phyloP scores from a whole-genome alignment of 2,888 invertebrate genomes.

The Stenolophus ochropezus region DNA sequence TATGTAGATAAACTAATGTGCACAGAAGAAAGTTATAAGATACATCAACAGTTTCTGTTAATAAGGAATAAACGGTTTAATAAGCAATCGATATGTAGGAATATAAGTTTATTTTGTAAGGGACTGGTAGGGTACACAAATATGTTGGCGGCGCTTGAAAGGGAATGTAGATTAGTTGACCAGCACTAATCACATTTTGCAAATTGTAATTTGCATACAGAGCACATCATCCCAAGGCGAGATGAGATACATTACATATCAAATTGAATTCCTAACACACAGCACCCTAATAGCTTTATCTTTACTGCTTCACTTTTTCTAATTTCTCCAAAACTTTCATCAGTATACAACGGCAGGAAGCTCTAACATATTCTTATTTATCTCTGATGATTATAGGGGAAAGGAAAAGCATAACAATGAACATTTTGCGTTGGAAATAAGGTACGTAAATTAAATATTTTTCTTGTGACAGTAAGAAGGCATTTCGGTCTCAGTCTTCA shows the following conservation, averaged over 20 bases:
- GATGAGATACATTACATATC: conserved; percentile 9
- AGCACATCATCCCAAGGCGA: neutral
- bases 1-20: conserved; percentile 33
- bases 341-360: no score
- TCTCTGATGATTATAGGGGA: no score
- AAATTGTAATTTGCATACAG: conserved; percentile 27
- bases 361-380: no score
- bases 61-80: neutral
- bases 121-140: neutral
- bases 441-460: neutral
- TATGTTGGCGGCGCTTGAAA: neutral
- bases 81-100: neutral
- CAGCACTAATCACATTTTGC: conserved; percentile 9
- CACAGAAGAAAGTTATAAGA: neutral
- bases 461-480: neutral
- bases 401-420: neutral
- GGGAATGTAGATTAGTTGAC: conserved; percentile 15
- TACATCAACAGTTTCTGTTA: conserved; percentile 6
- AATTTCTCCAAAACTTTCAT: no score
- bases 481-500: neutral
- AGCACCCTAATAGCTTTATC: neutral
- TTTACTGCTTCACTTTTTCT: neutral
- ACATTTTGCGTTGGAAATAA: neutral
- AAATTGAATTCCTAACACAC: neutral
- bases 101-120: conserved; percentile 29